Evolutionary conservation across 1,140 invertebrate species (phyloP).

Genomic region (Calliopsis andreniformis): DNA sequence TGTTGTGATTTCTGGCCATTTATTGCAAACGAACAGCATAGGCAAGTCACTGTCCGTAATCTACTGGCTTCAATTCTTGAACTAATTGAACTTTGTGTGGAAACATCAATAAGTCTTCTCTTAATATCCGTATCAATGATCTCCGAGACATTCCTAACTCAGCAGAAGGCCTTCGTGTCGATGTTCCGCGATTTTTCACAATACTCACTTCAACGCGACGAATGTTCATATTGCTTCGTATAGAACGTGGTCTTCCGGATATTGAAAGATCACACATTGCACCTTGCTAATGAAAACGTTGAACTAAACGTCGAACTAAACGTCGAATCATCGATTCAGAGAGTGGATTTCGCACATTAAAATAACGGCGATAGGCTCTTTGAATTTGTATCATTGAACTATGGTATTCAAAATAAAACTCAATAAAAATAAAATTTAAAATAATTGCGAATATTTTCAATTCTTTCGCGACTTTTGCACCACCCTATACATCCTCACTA

Average conservation of each 20-base stretch:
- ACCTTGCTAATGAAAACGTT: background rate
- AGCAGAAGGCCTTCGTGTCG: background rate
- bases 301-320: too few species aligned
- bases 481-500: background rate
- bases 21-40: too few species aligned
- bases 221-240: background rate
- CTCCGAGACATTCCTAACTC: background rate
- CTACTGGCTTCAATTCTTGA: background rate
- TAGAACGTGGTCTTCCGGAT: background rate
- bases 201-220: background rate
- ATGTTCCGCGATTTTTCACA: background rate
- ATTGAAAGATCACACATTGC: background rate
- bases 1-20: background rate
- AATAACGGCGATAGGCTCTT: background rate
- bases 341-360: background rate
- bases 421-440: background rate
- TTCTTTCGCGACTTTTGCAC: background rate
- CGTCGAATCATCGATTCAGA: background rate
- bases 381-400: background rate
- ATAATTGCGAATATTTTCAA: slow-evolving; percentile 1
- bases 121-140: background rate
- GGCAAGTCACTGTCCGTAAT: too few species aligned
- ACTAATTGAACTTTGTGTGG: background rate
- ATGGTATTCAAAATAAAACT: background rate
- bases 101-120: background rate